These are phyloP conservation scores for Anabas testudineus DNA, from an alignment of 2,797 vertebrate genomes.

Conservation along the genomic window DNA sequence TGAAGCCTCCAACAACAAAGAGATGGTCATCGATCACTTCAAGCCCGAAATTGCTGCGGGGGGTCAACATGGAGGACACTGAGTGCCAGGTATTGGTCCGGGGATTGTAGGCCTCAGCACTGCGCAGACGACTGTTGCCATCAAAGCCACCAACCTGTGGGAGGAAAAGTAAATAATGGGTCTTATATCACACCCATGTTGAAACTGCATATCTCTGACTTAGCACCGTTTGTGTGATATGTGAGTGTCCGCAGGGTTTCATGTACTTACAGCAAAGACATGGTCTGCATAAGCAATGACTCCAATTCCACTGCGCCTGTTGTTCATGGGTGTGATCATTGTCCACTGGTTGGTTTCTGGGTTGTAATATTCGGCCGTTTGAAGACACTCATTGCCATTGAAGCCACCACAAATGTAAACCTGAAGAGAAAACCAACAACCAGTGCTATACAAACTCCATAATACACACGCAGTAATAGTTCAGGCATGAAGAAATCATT, in stretches of 20 bases:
- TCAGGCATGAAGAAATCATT: no score
- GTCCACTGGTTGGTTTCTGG: slow-evolving; percentile 89
- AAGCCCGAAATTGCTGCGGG: slow-evolving; percentile 91
- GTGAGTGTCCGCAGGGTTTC: not conserved
- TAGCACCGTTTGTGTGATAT: not conserved
- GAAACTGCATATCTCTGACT: no score
- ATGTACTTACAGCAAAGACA: slow-evolving; percentile 62
- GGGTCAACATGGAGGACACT: slow-evolving; percentile 82
- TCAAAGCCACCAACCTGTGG: slow-evolving; percentile 89
- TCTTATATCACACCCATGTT: no score
- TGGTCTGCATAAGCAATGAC: slow-evolving; percentile 44
- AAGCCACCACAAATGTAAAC: slow-evolving; percentile 85
- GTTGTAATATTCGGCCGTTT: slow-evolving; percentile 85
- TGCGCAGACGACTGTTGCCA: slow-evolving; percentile 78
- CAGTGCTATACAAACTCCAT: no score
- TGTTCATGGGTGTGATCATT: slow-evolving; percentile 80
- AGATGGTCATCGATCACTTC: slow-evolving; percentile 79
- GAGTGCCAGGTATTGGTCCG: slow-evolving; percentile 78
- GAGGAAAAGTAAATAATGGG: not conserved
- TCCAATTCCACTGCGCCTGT: slow-evolving; percentile 77
- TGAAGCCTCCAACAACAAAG: slow-evolving; percentile 68
- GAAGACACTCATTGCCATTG: slow-evolving; percentile 81
- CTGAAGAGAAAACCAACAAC: slow-evolving; percentile 32
- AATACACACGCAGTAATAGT: not conserved
- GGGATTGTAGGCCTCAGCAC: slow-evolving; percentile 85